Evolutionary conservation across 2,113 vertebrate species (phyloP), one percentile per base, ranked within the genome.

Genomic region (Myotis yumanensis): DNA sequence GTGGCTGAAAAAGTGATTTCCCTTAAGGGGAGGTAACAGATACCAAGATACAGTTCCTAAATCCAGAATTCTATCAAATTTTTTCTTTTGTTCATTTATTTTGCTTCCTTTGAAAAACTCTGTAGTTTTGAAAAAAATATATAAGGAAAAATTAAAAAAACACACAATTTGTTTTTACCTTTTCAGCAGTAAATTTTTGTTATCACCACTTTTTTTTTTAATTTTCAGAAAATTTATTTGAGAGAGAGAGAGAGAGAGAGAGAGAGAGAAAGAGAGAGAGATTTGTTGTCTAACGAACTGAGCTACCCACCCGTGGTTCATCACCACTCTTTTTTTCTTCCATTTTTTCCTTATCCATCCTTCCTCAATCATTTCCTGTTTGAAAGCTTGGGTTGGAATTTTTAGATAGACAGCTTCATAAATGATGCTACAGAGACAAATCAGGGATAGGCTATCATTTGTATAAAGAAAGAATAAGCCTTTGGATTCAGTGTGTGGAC

Each of bases 401-500:
- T 11, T 77, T 2, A 54, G 32, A 20, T 79, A 83, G 90, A 81
- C 3, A 73, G n/a, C 3, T 64, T 52, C 11, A 37, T 90, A 35
- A 48, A 16, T 2, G 18, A 75, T 92, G 46, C 37, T 71, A 20
- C 30, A 64, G 51, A 83, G 48, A 83, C 11, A 89, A 62, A 54
- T 20, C 40, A 86, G 37, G 22, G 43, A 89, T 12, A 89, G 52
- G 32, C n/a, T 62, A 25, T 86, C 35, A 35, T 62, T 73, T 94
- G 28, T 79, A 76, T 68, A 91, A 87, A 96, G 54, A 91, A 86
- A 96, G 43, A 72, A 59, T 40, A 69, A 93, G 7, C 46, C 23
- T 15, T n/a, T 43, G 79, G 18, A 77, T 79, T 91, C 40, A n/a
- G 32, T 54, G 14, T 84, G 32, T 75, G 32, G 15, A 48, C 17